Conservation (phyloP, 2,113 vertebrate genomes). For the Takifugu flavidus region DNA sequence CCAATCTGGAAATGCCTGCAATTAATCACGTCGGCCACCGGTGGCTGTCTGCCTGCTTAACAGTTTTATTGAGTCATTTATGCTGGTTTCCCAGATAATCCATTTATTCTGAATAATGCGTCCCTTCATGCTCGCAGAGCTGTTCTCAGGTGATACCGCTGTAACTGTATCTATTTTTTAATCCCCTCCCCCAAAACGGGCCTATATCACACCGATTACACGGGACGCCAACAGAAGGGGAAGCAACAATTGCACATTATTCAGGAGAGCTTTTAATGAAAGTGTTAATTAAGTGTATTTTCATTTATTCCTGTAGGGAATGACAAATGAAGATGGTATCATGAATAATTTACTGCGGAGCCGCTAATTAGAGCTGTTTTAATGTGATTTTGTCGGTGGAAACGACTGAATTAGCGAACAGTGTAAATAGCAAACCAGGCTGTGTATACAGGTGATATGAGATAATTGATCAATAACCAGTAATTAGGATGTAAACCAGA, state of each 20-base stretch:
- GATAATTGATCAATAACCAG: constrained; percentile 24
- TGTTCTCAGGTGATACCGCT: constrained; percentile 59
- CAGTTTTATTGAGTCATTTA: constrained; percentile 73
- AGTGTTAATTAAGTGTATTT: constrained; percentile 54
- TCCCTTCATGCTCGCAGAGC: constrained; percentile 61
- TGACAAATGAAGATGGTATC: constrained; percentile 34
- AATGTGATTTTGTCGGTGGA: constrained; percentile 26
- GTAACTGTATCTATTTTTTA: constrained; percentile 24
- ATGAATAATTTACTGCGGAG: constrained; percentile 37
- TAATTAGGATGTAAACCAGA: constrained; percentile 33
- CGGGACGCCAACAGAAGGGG: constrained; percentile 30
- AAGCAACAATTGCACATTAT: constrained; percentile 43
- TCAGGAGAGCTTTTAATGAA: constrained; percentile 46
- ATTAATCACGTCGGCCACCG: constrained; percentile 70
- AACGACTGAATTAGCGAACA: background rate
- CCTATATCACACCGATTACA: constrained; percentile 40
- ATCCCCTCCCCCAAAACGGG: constrained; percentile 27
- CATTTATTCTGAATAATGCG: constrained; percentile 70
- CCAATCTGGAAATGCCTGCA: constrained; percentile 60
- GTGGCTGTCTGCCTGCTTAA: constrained; percentile 67
- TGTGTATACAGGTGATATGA: constrained; percentile 20
- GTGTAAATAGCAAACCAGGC: constrained; percentile 12
- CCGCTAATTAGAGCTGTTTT: constrained; percentile 43
- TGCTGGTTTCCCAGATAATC: constrained; percentile 68
- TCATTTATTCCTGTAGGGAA: constrained; percentile 44